Base-by-base conservation (phyloP, 2,113 vertebrate genomes). In the Pelodiscus sinensis region DNA sequence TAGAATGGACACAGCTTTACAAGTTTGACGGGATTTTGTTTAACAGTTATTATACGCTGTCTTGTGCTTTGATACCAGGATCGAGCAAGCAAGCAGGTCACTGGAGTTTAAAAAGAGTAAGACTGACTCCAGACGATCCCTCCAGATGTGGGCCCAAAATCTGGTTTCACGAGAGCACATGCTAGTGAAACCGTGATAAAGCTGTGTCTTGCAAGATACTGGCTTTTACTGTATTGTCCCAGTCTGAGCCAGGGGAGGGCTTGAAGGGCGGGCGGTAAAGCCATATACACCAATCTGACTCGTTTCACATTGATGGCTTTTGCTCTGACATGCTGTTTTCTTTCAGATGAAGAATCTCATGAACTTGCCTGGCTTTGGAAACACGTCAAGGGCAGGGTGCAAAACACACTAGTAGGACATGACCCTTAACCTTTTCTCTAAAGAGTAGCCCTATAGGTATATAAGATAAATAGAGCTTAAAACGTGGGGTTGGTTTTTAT, bases 331-430 rank as follows among this genome's bases (percentile, higher is more conserved):
- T 97, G 88, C 97, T 99, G 98, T 98, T 99, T 98, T 98, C 97
- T 99, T 99, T 98, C 98, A 99, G 98, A 99, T 99, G 98, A 98
- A 98, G 98, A 98, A 97, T 98, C 97, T 98, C 97, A 97, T 98
- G 97, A 98, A 98, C 97, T 98, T 97, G 96, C 94, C 98, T 97
- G 98, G 98, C 98, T 98, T 98, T 98, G 98, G 98, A 98, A 97
- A 98, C 98, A 97, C 98, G 97, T 96, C 98, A 98, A 98, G 98
- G 98, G 98, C 98, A 98, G 98, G 98, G 98, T 98, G 98, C 98
- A 98, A 98, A 98, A 97, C 98, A 97, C 95, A 95, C 97, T 97
- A 97, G 98, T 98, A 98, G 98, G 98, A 98, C 96, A 96, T 96
- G 97, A 97, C 92, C 97, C 97, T 98, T 98, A 98, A 97, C 95